Percentiles rank a stretch among this genome's conserved stretches.
Evolutionary conservation across 35 echinoderm and acorn worm species (phyloP).

Genomic region (Apostichopus californicus): DNA sequence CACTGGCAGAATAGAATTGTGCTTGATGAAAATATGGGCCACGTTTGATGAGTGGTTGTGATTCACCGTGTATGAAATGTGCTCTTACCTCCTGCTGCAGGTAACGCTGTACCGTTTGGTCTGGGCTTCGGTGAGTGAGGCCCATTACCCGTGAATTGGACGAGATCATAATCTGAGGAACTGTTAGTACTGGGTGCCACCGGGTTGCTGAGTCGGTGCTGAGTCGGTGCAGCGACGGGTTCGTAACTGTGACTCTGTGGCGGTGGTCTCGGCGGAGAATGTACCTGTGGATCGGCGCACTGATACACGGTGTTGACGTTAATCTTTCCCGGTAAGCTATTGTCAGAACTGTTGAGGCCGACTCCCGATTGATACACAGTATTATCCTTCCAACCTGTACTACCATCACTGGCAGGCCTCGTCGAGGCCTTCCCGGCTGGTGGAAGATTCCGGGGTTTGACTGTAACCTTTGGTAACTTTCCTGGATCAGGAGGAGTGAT

Average conservation of each 20-base stretch:
- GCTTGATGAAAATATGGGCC: no score
- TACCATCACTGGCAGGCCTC: background rate
- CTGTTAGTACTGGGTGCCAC: background rate
- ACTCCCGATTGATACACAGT: background rate
- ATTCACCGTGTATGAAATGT: no score
- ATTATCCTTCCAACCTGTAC: background rate
- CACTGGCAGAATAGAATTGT: no score
- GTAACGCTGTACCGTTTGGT: background rate
- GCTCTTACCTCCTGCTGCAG: background rate
- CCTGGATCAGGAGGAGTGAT: background rate
- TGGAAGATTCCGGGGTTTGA: background rate
- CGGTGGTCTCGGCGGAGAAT: background rate
- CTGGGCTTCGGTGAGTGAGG: background rate
- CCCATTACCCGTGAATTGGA: background rate
- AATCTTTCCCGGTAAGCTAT: background rate
- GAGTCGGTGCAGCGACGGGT: background rate
- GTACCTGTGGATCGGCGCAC: background rate
- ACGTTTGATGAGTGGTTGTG: no score
- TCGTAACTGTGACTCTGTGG: background rate
- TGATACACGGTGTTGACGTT: background rate
- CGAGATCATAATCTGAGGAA: background rate
- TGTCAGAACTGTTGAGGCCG: background rate
- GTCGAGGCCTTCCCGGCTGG: background rate
- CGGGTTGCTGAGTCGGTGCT: background rate
- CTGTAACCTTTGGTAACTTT: background rate